These are phyloP conservation scores for Brachionus plicatilis DNA, from an alignment of 1,140 invertebrate species.

Conservation along the genomic window DNA sequence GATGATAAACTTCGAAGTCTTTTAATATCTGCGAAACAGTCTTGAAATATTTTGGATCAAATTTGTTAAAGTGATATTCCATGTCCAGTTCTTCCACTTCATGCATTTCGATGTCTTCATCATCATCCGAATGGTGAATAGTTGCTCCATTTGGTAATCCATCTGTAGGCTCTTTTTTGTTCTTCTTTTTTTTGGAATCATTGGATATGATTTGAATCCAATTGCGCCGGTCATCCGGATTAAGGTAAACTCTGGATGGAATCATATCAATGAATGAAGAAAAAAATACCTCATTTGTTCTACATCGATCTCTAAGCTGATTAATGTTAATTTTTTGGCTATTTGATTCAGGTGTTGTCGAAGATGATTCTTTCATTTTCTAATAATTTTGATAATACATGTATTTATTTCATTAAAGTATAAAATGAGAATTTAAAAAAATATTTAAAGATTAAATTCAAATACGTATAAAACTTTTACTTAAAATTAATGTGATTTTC, in stretches of 20 bases:
- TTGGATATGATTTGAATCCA: constrained; percentile 10
- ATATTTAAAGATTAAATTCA: not conserved
- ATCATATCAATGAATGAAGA: constrained; percentile 21
- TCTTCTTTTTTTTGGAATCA: not conserved
- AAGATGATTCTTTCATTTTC: constrained; percentile 4
- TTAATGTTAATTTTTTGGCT: not conserved
- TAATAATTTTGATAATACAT: not conserved
- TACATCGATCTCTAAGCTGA: constrained; percentile 18
- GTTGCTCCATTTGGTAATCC: not conserved
- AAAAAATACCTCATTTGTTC: constrained; percentile 10
- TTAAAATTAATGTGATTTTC: not conserved
- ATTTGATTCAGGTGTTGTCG: not conserved
- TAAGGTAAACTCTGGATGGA: constrained; percentile 21
- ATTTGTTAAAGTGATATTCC: constrained; percentile 12
- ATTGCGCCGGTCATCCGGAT: constrained; percentile 12
- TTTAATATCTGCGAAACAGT: constrained; percentile 29
- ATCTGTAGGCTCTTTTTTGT: not conserved
- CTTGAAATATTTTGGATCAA: constrained; percentile 34
- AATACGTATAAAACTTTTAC: not conserved
- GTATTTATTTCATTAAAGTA: not conserved
- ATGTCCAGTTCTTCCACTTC: not conserved
- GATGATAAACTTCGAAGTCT: constrained; percentile 14
- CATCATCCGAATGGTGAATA: not conserved
- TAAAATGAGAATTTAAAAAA: not conserved
- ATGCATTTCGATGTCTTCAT: constrained; percentile 5